Percentiles rank a stretch among this genome's conserved stretches.
These are phyloP conservation scores for Scartelaos histophorus DNA, from an alignment of 2,113 vertebrate species.

Conservation along the genomic window DNA sequence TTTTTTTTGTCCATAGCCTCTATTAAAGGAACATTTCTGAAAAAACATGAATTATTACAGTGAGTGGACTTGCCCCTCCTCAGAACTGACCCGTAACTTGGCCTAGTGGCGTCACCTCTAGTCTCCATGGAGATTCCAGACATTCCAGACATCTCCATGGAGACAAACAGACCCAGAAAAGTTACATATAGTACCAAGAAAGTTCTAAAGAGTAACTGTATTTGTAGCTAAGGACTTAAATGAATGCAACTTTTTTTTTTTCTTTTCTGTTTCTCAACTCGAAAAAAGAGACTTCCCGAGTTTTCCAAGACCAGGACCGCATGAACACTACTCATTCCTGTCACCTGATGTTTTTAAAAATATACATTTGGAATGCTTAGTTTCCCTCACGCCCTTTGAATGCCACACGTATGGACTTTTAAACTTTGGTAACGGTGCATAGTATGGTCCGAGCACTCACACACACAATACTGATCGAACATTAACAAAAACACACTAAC, in stretches of 20 bases:
- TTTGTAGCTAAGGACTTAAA: not conserved
- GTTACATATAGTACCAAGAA: not conserved
- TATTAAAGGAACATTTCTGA: too few relatives aligned
- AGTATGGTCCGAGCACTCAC: slow-evolving; percentile 44
- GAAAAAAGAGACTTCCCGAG: not conserved
- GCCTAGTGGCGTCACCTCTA: not conserved
- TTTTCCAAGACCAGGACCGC: not conserved
- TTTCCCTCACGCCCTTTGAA: slow-evolving; percentile 70
- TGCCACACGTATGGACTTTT: slow-evolving; percentile 35
- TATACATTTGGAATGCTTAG: slow-evolving; percentile 61
- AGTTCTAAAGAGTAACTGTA: not conserved
- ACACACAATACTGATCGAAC: slow-evolving; percentile 64
- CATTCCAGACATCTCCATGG: too few relatives aligned
- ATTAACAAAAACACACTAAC: slow-evolving; percentile 25
- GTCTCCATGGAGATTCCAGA: too few relatives aligned
- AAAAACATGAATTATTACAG: not conserved
- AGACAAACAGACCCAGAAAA: not conserved
- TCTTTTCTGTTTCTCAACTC: not conserved
- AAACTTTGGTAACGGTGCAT: slow-evolving; percentile 69
- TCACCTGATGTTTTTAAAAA: slow-evolving; percentile 41
- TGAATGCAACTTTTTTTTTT: not conserved
- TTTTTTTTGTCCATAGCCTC: too few relatives aligned
- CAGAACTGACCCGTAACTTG: not conserved
- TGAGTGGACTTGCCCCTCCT: not conserved
- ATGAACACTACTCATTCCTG: not conserved